Conservation (phyloP, 2,888 invertebrate species). For the Eupithecia inturbata region DNA sequence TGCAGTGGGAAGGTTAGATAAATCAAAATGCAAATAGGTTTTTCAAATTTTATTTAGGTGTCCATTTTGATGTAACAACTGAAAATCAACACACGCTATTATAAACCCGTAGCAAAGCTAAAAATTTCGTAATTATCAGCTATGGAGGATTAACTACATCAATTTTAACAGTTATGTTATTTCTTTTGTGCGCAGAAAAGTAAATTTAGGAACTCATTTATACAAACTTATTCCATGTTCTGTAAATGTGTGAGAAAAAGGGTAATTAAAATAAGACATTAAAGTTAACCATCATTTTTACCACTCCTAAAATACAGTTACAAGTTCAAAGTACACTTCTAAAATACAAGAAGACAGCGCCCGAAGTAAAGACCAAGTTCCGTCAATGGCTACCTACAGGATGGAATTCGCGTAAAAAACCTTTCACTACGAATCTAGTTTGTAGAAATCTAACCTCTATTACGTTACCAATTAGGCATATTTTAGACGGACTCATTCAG, state of each 20-base stretch:
- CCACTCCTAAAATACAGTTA: constrained; percentile 42
- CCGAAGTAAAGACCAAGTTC: constrained; percentile 32
- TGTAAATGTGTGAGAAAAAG: constrained; percentile 26
- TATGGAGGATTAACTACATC: constrained; percentile 59
- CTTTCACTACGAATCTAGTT: constrained; percentile 31
- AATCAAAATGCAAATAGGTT: constrained; percentile 52
- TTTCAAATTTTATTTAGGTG: constrained; percentile 77
- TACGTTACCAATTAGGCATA: constrained; percentile 35
- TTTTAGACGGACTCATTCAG: constrained; percentile 40
- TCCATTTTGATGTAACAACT: constrained; percentile 77
- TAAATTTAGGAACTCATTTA: constrained; percentile 43
- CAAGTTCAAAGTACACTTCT: constrained; percentile 37
- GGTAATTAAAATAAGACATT: constrained; percentile 22
- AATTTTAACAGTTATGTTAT: constrained; percentile 52
- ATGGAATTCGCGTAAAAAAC: constrained; percentile 38
- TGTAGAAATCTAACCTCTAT: constrained; percentile 40
- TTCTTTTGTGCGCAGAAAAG: constrained; percentile 59
- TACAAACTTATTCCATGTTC: constrained; percentile 27
- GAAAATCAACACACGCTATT: constrained; percentile 76
- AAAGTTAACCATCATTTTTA: constrained; percentile 39
- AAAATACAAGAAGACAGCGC: constrained; percentile 33
- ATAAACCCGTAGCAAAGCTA: constrained; percentile 82
- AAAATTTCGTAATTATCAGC: constrained; percentile 63
- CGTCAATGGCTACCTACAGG: constrained; percentile 34
- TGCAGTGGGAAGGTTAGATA: background rate